These are phyloP conservation scores for Luperina nickerlii DNA, from an alignment of 2,888 invertebrate species.

Conservation along the genomic window DNA sequence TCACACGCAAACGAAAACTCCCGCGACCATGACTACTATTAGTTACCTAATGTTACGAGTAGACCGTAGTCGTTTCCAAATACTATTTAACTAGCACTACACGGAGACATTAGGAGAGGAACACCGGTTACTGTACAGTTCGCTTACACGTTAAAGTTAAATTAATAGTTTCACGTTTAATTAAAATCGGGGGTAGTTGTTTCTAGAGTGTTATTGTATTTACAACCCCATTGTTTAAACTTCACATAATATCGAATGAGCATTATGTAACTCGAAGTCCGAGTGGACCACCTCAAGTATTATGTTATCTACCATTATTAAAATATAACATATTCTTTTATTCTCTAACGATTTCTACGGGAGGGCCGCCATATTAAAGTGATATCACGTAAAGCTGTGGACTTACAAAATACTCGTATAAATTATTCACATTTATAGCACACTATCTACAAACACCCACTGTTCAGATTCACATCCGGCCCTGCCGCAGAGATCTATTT, in stretches of 20 bases:
- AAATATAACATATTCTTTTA: conserved; percentile 86
- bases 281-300: conserved; percentile 79
- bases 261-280: conserved; percentile 85
- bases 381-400: conserved; percentile 89
- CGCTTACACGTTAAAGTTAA: conserved; percentile 81
- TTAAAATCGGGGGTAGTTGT: conserved; percentile 83
- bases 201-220: conserved; percentile 80
- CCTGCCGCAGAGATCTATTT: conserved; percentile 85
- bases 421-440: conserved; percentile 91
- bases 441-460: conserved; percentile 90
- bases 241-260: conserved; percentile 84
- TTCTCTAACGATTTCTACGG: conserved; percentile 81
- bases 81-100: conserved; percentile 86
- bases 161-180: conserved; percentile 82
- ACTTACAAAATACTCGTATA: conserved; percentile 90
- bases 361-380: conserved; percentile 85
- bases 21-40: conserved; percentile 78
- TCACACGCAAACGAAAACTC: conserved; percentile 75
- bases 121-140: conserved; percentile 89
- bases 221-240: conserved; percentile 83
- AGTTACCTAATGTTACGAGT: conserved; percentile 81
- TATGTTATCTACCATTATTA: conserved; percentile 84
- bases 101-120: conserved; percentile 88
- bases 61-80: conserved; percentile 82
- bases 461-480: conserved; percentile 83